Conservation (phyloP, 2,113 vertebrate genomes). For the Syrrhaptes paradoxus region DNA sequence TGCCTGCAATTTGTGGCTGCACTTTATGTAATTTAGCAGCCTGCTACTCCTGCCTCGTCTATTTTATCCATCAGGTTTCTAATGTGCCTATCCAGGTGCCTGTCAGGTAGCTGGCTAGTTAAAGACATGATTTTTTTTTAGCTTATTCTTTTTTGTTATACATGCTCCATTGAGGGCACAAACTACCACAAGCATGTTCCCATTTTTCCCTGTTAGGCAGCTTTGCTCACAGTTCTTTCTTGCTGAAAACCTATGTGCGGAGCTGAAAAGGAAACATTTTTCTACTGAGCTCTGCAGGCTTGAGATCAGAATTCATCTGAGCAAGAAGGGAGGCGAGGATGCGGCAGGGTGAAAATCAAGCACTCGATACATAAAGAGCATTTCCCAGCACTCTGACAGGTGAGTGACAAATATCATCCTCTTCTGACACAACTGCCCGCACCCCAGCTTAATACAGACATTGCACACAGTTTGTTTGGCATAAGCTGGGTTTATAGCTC, state of each 20-base stretch:
- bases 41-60: background rate
- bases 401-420: slow-evolving; percentile 24
- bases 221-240: background rate
- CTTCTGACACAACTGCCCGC: background rate
- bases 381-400: background rate
- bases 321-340: background rate
- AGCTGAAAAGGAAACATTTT: background rate
- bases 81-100: background rate
- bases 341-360: background rate
- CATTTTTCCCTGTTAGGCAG: background rate
- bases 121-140: background rate
- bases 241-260: background rate
- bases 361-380: background rate
- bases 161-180: background rate
- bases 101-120: background rate
- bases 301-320: background rate
- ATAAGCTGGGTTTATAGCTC: slow-evolving; percentile 10
- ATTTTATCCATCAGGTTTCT: background rate
- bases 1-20: slow-evolving; percentile 2
- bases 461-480: background rate
- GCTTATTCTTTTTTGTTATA: background rate
- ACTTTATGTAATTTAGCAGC: slow-evolving; percentile 1
- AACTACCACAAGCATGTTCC: background rate
- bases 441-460: background rate
- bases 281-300: background rate